Evolutionary conservation across 2,113 vertebrate genomes (phyloP).

Genomic region (Centropristis striata): DNA sequence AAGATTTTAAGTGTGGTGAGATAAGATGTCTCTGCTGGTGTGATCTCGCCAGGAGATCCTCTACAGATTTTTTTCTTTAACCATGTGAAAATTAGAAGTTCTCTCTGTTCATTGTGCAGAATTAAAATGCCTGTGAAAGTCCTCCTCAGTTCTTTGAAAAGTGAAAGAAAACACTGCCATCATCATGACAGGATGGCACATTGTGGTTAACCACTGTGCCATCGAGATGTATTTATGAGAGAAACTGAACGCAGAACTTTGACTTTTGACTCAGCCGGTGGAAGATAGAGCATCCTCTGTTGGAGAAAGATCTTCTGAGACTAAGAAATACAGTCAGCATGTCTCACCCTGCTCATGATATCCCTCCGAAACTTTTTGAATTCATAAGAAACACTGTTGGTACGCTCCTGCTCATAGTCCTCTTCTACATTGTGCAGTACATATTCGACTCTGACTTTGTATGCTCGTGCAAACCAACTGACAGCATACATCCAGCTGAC

Average conservation of each 20-base stretch:
- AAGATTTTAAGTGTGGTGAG: too few species aligned
- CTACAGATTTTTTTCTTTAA: too few species aligned
- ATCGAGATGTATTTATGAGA: too few species aligned
- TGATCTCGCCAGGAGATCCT: too few species aligned
- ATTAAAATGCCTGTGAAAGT: background rate
- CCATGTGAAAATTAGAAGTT: too few species aligned
- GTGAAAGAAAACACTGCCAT: background rate
- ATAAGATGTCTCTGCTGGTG: too few species aligned
- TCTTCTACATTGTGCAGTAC: constrained; percentile 44
- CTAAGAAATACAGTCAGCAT: rapidly evolving
- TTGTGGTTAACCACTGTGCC: background rate
- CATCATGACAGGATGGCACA: background rate
- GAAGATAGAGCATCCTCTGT: too few species aligned
- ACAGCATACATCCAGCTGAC: rapidly evolving
- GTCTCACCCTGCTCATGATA: rapidly evolving
- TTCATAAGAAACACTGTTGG: rapidly evolving
- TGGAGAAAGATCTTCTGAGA: too few species aligned
- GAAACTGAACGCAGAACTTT: background rate
- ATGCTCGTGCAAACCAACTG: background rate
- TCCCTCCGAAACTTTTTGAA: background rate
- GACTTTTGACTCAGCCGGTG: too few species aligned
- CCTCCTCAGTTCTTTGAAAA: background rate
- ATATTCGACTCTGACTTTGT: constrained; percentile 52
- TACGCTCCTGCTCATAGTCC: background rate
- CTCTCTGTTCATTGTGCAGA: background rate